Evolutionary conservation across 92 coral and sea anemone genomes (phyloP), one percentile per base, ranked within the genome.

Genomic region (Parazoanthus swiftii): DNA sequence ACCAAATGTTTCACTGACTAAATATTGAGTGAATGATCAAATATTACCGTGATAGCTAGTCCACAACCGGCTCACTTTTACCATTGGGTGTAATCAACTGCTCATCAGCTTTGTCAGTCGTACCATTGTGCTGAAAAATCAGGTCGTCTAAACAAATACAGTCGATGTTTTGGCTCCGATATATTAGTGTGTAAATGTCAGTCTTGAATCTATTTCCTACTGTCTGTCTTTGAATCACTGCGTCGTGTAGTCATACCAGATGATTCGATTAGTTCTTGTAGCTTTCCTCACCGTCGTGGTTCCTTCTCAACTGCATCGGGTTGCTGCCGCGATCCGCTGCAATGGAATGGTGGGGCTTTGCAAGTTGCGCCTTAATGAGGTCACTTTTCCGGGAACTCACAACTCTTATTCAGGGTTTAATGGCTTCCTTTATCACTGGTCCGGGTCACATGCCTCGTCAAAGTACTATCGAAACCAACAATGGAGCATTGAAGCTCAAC

Each of bases 341-440:
- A 92, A 92, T 54, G 94, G 94, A 2, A 81, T 90, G 91, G 50
- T 59, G 18, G 89, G 79, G 44, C 91, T 92, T 36, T 92, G 94
- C 37, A 88, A 80, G 67, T 79, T 92, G n/a, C 73, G 63, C 29
- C 68, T 92, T 5, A 38, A 88, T 74, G 90, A 92, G 63, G 90
- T 77, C 7, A 92, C 95, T 10, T 92, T 90, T 51, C 91, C 95
- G 36, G 95, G 93, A 2, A 91, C 86, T 26, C 95, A 92, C 86
- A 92, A 92, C 75, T 89, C 93, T 2, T 93, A 91, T 77, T 82
- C 95, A 1, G 94, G 94, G 21, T 92, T 92, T 76, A 91, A 88
- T 76, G 95, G 95, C 68, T 33, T 35, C 25, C 89, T 92, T 43
- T 77, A 88, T 77, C 89, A 88, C 33, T 90, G 87, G 87, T 50